Evolutionary conservation across 1,140 invertebrate species (phyloP), one percentile per base, ranked within the genome.

Genomic region (Drosophila paulistorum): DNA sequence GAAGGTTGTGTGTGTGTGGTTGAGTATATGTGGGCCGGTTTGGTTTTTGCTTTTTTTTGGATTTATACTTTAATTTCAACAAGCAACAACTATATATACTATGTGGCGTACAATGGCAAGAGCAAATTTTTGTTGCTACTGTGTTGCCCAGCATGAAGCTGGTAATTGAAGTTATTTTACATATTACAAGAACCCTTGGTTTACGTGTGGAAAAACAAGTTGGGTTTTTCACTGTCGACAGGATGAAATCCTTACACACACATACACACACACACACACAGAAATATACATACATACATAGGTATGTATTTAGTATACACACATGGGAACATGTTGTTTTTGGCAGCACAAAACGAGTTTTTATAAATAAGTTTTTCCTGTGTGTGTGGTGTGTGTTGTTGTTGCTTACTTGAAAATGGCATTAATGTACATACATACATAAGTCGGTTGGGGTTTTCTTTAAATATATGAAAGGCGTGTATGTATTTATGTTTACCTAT

Each of bases 131-230:
- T 68, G 41, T 41, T 72, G 35, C 39, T 41, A 60, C 58, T 73
- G 65, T 65, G 45, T 65, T 33, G 57, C 23, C 48, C 45, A 30
- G 48, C 65, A 65, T 64, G 66, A 58, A 66, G 75, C 66, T 74
- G 57, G 68, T 83, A 85, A 81, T 85, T 85, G 71, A 85, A 81
- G 81, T 85, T 81, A 71, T 81, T 85, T 85, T 76, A 60, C 59
- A 76, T 81, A 74, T 85, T 77, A 77, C 81, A 84, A 67, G 57
- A 59, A 48, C 64, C 66, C 70, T 61, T 42, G 57, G 48, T 61
- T 71, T 60, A 64, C 33, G 68, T 69, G 58, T 51, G 48, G n/a
- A 83, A 82, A 83, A 83, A 79, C 75, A 57, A 42, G 26, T 71
- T 72, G 68, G 67, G 58, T 78, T 79, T 76, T 76, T 68, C 59